Evolutionary conservation across 2,888 invertebrate genomes (phyloP).

Genomic region (Catocala sponsa): DNA sequence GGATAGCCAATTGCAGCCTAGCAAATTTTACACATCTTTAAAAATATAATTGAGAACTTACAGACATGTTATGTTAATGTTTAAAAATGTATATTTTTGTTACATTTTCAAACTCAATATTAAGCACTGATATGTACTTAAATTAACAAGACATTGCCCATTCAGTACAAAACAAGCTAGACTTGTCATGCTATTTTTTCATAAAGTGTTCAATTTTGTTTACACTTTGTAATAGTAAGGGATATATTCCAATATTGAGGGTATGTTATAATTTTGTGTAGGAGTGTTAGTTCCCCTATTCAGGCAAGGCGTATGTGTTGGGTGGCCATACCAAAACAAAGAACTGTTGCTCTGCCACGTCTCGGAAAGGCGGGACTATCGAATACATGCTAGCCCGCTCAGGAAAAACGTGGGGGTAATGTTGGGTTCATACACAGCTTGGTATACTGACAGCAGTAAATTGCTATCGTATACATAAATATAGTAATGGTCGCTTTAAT

Average conservation of each 20-base stretch:
- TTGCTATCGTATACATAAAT: background rate
- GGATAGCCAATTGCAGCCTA: too few relatives aligned
- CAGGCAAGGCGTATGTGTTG: conserved; percentile 66
- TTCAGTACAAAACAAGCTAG: conserved; percentile 6
- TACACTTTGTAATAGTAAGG: background rate
- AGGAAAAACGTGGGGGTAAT: conserved; percentile 75
- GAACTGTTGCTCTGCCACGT: conserved; percentile 81
- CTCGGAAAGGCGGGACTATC: conserved; percentile 81
- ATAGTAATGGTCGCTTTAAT: background rate
- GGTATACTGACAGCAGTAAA: background rate
- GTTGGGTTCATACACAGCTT: conserved; percentile 3
- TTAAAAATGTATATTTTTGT: conserved; percentile 1
- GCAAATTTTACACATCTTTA: too few relatives aligned
- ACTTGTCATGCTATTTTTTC: background rate
- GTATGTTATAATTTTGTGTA: conserved; percentile 61
- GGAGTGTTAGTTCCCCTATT: conserved; percentile 79
- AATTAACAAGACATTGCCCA: background rate
- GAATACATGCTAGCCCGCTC: conserved; percentile 69
- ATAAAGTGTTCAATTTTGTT: too few relatives aligned
- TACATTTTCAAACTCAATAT: background rate
- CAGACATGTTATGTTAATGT: background rate
- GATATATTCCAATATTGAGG: conserved; percentile 53
- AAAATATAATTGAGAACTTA: background rate
- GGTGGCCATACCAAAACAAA: conserved; percentile 75
- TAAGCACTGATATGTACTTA: background rate